A percentile compares a stretch with the other conserved stretches of the same genome.
Evolutionary conservation across 1,140 invertebrate genomes (phyloP).

Genomic region (Trichonephila clavipes): DNA sequence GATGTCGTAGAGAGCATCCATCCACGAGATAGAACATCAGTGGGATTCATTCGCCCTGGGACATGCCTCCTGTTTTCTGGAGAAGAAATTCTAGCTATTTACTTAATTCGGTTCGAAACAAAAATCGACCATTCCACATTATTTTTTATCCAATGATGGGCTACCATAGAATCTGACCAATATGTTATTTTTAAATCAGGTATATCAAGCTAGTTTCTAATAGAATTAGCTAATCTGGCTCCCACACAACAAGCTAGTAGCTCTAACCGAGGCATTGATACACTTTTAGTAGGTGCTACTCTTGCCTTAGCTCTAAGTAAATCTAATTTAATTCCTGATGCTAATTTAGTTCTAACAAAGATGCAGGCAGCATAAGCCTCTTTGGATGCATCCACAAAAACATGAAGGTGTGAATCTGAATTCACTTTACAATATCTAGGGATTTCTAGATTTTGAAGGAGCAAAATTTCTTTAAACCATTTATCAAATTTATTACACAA

Average conservation of each 20-base stretch:
- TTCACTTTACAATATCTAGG: background rate
- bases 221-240: background rate
- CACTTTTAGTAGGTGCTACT: background rate
- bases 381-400: background rate
- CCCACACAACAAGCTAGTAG: constrained; percentile 7
- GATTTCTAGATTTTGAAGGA: background rate
- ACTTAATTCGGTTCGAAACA: background rate
- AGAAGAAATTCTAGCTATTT: background rate
- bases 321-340: background rate
- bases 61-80: background rate
- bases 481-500: background rate
- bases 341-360: background rate
- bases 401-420: background rate
- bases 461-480: background rate
- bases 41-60: background rate
- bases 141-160: constrained; percentile 35
- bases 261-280: constrained; percentile 7
- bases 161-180: constrained; percentile 14
- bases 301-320: constrained; percentile 19
- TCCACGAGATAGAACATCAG: background rate
- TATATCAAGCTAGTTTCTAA: background rate
- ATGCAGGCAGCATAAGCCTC: background rate
- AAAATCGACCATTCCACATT: background rate
- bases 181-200: background rate
- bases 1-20: background rate